Evolutionary conservation across 1,140 invertebrate genomes (phyloP), one percentile per base, ranked within the genome.

Genomic region (Ceratosolen solmsi): DNA sequence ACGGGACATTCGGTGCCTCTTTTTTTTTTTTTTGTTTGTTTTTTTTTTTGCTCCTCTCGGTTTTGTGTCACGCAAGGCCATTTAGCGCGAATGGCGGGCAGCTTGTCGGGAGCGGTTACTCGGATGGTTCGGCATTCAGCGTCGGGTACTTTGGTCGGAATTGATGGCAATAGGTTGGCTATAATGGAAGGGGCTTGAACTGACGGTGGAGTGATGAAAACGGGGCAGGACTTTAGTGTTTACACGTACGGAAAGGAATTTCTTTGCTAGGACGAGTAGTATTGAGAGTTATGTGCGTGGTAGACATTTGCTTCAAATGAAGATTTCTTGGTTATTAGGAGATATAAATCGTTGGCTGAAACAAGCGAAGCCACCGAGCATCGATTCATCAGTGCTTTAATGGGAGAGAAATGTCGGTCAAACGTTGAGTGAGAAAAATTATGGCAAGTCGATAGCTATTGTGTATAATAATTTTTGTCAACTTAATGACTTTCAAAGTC

Each of bases 171-270:
- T 38, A 46, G 63, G 63, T 20, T 38, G n/a, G 5, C 63, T 20
- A n/a, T 38, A 68, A 68, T 38, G 9, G 20, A 22, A 36, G 9
- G 33, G 33, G 4, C 25, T 68, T 36, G 20, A 22, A 38, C 38
- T 22, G 63, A n/a, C 7, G 20, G 33, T 13, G 20, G 5, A 63
- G n/a, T n/a, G n/a, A n/a, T n/a, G n/a, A n/a, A 63, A 33, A 36
- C 60, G 13, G 20, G 9, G 1, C 60, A 8, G 13, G 13, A 3
- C 60, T 20, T 63, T 63, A 17, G 0, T 68, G 17, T 38, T 68
- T 68, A 68, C 63, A 68, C 63, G 33, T n/a, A 33, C 63, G 15
- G 22, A 36, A 68, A 68, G 13, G 63, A 68, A 68, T 68, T 68
- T 38, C 36, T 38, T 68, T 68, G 13, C 11, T 9, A 5, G 3